These are phyloP conservation scores for Tokudaia tokunoshimensis DNA, from an alignment of 2,797 vertebrate genomes.

Conservation along the genomic window DNA sequence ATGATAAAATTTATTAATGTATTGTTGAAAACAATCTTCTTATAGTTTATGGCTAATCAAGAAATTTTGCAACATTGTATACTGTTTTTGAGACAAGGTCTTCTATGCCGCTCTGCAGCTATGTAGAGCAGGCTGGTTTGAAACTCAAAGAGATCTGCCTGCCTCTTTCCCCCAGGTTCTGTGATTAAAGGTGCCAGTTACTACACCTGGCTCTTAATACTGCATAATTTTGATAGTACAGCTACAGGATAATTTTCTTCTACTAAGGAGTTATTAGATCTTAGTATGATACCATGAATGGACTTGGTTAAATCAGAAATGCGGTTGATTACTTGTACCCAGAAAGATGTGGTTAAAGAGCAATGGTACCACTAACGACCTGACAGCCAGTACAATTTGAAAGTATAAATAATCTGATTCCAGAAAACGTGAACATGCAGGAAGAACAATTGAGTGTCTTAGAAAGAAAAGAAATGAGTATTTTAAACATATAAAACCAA, in stretches of 20 bases:
- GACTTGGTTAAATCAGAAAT: neutral
- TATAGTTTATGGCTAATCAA: neutral
- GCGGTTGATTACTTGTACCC: neutral
- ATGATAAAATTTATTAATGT: neutral
- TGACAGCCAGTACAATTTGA: neutral
- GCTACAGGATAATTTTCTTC: neutral
- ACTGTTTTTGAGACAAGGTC: neutral
- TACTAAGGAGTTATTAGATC: neutral
- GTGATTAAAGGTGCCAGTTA: neutral
- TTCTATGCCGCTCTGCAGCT: neutral
- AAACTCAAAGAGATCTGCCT: neutral
- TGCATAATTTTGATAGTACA: conserved; percentile 2
- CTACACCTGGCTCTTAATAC: neutral
- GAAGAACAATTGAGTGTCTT: neutral
- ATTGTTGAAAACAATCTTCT: neutral
- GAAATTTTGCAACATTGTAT: neutral
- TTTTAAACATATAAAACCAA: neutral
- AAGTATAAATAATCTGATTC: neutral
- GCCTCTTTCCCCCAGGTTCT: neutral
- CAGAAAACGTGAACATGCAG: neutral
- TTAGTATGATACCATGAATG: neutral
- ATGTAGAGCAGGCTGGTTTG: neutral
- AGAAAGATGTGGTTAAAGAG: neutral
- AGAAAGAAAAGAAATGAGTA: conserved; percentile 4
- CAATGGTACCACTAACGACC: neutral